Conservation (phyloP, 1,140 invertebrate species). For the Eubasilissa regina region DNA sequence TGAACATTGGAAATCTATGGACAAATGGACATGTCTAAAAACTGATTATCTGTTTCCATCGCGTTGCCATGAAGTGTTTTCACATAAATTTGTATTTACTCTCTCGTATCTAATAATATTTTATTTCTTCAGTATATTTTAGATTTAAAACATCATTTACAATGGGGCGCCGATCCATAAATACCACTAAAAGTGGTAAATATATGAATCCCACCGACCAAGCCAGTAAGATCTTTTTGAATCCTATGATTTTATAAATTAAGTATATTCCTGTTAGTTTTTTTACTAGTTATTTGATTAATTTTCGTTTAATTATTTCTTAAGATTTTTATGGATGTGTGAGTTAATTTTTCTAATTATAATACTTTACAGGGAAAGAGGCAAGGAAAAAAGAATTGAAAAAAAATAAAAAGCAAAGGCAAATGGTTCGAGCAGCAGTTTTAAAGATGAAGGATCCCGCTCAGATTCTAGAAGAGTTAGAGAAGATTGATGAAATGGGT, state of each 20-base stretch:
- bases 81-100: constrained; percentile 1
- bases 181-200: constrained; percentile 99
- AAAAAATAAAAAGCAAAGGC: constrained; percentile 97
- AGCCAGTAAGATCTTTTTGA: constrained; percentile 83
- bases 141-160: background rate
- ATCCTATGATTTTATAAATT: background rate
- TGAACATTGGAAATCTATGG: background rate
- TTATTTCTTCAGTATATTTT: background rate
- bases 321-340: too few relatives aligned
- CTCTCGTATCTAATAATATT: background rate
- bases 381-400: constrained; percentile 97
- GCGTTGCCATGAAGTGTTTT: constrained; percentile 2
- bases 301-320: background rate
- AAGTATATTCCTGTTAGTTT: background rate
- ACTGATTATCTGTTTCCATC: background rate
- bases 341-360: background rate
- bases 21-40: constrained; percentile 2
- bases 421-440: constrained; percentile 96
- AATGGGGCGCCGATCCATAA: constrained; percentile 96
- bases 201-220: constrained; percentile 99
- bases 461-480: constrained; percentile 95
- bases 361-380: constrained; percentile 86
- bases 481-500: constrained; percentile 99
- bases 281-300: background rate
- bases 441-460: constrained; percentile 97